These are phyloP conservation scores for Sarcophaga rosellei DNA, from an alignment of 2,888 invertebrate genomes.

Conservation along the genomic window DNA sequence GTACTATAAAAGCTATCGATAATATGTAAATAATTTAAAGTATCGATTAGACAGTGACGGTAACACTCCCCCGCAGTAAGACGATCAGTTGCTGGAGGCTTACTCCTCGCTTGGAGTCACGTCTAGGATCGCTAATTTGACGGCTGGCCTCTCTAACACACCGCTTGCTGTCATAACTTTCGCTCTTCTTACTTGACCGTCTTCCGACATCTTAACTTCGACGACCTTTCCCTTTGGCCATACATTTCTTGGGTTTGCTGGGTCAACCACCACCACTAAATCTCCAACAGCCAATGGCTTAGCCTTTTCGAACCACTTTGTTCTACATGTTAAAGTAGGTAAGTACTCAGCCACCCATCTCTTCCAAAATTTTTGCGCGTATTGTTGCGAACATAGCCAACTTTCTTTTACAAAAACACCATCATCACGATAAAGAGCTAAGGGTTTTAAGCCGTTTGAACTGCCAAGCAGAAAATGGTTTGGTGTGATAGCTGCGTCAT, in stretches of 20 bases:
- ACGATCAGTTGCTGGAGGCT: slow-evolving; percentile 18
- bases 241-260: slow-evolving; percentile 1
- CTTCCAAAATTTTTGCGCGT: slow-evolving; percentile 32
- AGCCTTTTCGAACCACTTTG: slow-evolving; percentile 32
- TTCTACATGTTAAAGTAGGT: slow-evolving; percentile 17
- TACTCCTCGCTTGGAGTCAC: slow-evolving; percentile 5
- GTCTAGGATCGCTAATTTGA: slow-evolving; percentile 10
- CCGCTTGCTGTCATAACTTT: slow-evolving; percentile 15
- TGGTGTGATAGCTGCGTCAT: slow-evolving; percentile 8
- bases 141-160: slow-evolving; percentile 24
- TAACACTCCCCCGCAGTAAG: slow-evolving; percentile 40
- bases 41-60: neutral
- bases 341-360: slow-evolving; percentile 32
- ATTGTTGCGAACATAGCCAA: slow-evolving; percentile 34
- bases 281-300: slow-evolving; percentile 4
- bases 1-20: no score
- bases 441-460: slow-evolving; percentile 24
- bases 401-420: slow-evolving; percentile 22
- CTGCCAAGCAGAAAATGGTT: slow-evolving; percentile 26
- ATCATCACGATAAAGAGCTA: slow-evolving; percentile 19
- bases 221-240: slow-evolving; percentile 21
- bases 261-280: slow-evolving; percentile 31
- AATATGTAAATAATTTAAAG: no score
- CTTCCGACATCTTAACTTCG: neutral
- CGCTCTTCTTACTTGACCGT: slow-evolving; percentile 34